Evolutionary conservation across 2,797 vertebrate species (phyloP).

Genomic region (Chromis chromis): DNA sequence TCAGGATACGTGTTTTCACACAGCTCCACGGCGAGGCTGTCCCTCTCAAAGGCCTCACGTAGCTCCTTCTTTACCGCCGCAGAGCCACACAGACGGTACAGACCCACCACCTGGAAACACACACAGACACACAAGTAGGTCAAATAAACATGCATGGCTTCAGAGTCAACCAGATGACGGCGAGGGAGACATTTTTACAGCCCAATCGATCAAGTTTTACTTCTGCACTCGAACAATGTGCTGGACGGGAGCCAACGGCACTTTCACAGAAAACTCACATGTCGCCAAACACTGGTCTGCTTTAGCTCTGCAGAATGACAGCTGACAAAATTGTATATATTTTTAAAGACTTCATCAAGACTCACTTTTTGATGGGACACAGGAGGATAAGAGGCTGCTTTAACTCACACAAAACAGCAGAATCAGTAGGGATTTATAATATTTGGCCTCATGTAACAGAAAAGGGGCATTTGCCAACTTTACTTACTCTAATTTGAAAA

Average conservation of each 20-base stretch:
- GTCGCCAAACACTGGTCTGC: conserved; percentile 1
- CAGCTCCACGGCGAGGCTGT: conserved; percentile 90
- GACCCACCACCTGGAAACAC: conserved; percentile 91
- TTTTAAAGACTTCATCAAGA: background rate
- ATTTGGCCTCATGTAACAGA: background rate
- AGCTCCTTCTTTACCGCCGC: conserved; percentile 98
- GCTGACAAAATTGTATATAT: background rate
- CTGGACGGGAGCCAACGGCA: conserved; percentile 43
- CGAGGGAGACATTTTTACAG: conserved; percentile 46
- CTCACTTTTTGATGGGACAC: background rate
- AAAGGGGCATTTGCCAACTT: background rate
- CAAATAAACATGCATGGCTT: conserved; percentile 42
- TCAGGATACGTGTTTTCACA: conserved; percentile 95
- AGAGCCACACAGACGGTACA: conserved; percentile 96
- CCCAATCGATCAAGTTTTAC: conserved; percentile 42
- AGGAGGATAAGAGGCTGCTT: background rate
- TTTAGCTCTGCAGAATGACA: conserved; percentile 5
- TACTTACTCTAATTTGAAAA: no score
- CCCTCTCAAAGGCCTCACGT: conserved; percentile 94
- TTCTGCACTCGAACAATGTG: conserved; percentile 31
- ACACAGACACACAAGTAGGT: conserved; percentile 43
- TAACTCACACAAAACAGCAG: background rate
- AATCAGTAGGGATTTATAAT: background rate
- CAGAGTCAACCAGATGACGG: conserved; percentile 38
- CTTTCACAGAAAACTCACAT: conserved; percentile 27